Percentiles rank a stretch among this genome's conserved stretches.
Conservation (phyloP, 2,797 vertebrate genomes). For the Thaleichthys pacificus region DNA sequence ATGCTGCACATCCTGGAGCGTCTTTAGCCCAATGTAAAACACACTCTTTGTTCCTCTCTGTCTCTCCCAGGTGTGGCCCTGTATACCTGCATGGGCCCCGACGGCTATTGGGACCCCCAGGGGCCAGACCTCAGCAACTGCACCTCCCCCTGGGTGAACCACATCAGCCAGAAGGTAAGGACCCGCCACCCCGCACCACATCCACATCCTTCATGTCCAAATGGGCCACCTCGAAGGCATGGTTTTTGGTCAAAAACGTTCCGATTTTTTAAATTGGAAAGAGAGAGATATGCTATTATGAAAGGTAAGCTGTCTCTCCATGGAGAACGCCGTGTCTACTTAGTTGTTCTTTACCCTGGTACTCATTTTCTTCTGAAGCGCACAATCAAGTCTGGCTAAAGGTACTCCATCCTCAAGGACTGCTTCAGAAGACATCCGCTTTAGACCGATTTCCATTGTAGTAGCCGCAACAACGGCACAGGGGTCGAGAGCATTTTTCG, state of each 20-base stretch:
- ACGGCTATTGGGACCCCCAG: constrained; percentile 90
- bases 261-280: too few species aligned
- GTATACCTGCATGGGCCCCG: constrained; percentile 85
- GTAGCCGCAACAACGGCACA: background rate
- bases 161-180: constrained; percentile 94
- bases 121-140: constrained; percentile 98
- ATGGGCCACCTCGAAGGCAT: background rate
- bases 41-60: constrained; percentile 6
- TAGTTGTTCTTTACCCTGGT: too few species aligned
- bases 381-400: too few species aligned
- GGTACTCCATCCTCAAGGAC: background rate
- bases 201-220: background rate
- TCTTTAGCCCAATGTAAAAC: too few species aligned
- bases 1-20: too few species aligned
- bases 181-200: background rate
- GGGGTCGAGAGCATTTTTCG: background rate
- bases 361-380: too few species aligned
- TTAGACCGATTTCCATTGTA: background rate
- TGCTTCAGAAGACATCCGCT: background rate
- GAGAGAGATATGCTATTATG: too few species aligned
- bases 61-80: constrained; percentile 81
- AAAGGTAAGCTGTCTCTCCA: too few species aligned
- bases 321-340: too few species aligned
- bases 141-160: constrained; percentile 95
- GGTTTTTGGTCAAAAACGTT: background rate